Conservation (phyloP, 2,113 vertebrate genomes). For the Lophotis ruficrista region DNA sequence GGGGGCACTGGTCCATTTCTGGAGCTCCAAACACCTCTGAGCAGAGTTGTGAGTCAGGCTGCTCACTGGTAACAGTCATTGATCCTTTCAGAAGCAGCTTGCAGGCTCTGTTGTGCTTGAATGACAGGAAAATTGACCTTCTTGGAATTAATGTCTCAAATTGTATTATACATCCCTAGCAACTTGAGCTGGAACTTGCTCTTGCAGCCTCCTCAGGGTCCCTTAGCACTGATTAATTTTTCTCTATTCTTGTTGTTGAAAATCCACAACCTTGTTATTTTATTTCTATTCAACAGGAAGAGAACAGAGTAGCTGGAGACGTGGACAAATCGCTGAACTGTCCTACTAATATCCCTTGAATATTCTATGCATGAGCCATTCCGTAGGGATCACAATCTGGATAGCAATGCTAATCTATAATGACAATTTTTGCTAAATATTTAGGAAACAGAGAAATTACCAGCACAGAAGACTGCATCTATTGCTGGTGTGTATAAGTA, state of each 20-base stretch:
- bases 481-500: neutral
- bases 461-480: neutral
- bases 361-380: neutral
- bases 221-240: neutral
- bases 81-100: neutral
- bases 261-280: neutral
- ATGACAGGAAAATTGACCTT: neutral
- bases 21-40: neutral
- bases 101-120: neutral
- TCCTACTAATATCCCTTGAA: neutral
- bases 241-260: neutral
- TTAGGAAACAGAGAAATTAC: neutral
- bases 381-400: neutral
- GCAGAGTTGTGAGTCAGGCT: neutral
- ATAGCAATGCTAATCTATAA: neutral
- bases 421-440: neutral
- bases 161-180: neutral
- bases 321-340: neutral
- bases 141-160: slow-evolving; percentile 11
- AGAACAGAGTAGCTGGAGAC: neutral
- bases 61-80: neutral
- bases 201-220: neutral
- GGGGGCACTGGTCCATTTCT: neutral
- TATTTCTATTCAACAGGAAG: neutral
- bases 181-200: neutral